Evolutionary conservation across 2,797 vertebrate genomes (phyloP).

Genomic region (Masticophis lateralis): DNA sequence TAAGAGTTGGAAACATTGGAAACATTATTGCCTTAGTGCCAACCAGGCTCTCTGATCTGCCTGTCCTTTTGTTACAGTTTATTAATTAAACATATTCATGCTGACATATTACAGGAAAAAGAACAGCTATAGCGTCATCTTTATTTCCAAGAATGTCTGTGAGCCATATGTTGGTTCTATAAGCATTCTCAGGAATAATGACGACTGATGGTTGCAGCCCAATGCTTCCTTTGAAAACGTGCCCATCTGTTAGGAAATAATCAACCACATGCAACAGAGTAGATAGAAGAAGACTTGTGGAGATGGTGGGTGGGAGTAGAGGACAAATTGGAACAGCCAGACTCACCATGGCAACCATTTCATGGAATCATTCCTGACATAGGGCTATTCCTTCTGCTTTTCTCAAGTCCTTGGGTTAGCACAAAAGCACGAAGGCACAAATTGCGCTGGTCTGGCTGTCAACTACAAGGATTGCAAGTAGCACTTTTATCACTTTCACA

Average conservation of each 20-base stretch:
- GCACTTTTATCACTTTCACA: not conserved
- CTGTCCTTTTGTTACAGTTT: not conserved
- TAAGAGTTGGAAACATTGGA: not conserved
- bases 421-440: not conserved
- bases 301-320: not conserved
- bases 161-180: not conserved
- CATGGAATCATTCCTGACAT: not conserved
- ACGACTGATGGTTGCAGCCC: not conserved
- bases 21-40: not conserved
- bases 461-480: not conserved
- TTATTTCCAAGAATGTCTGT: not conserved
- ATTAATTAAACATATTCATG: not conserved
- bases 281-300: not conserved
- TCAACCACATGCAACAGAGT: not conserved
- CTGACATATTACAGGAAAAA: not conserved
- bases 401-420: not conserved
- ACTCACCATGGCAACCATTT: not conserved
- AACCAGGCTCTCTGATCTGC: not conserved
- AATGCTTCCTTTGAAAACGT: not conserved
- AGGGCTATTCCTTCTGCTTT: not conserved
- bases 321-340: not conserved
- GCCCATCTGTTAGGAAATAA: not conserved
- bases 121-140: not conserved
- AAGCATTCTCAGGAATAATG: not conserved
- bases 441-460: not conserved